Base-by-base conservation (phyloP, 2,113 vertebrate genomes). In the Brachirus orientalis region DNA sequence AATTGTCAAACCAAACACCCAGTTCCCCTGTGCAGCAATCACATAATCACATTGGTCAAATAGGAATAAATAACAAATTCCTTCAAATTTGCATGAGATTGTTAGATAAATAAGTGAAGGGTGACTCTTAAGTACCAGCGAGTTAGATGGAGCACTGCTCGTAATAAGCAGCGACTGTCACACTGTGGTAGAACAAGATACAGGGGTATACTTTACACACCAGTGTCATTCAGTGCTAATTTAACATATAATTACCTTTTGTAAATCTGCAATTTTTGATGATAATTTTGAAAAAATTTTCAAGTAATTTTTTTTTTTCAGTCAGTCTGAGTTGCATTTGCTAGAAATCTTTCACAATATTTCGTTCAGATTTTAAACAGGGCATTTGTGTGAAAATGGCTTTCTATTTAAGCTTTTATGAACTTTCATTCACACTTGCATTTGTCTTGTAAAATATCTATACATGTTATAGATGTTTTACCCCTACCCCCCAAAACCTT, bases 1-100 rank as follows among this genome's bases (percentile, higher is more conserved):
- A 85, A 83, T 86, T 77, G 63, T 65, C 78, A 78, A 86, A 82
- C 73, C 81, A 87, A 88, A 88, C 75, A 80, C 74, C 67, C 75
- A 51, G 33, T 44, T 74, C 56, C 73, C 58, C 58, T 63, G 40
- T 13, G 3, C 69, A 43, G 68, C 77, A 86, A 80, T 86, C 83
- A 67, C 53, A 57, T 75, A 77, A 86, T 85, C 59, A 75, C 69
- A 51, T 12, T 54, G 44, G 56, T 63, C 43, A 67, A 80, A 87
- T 69, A 44, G 2, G 46, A 82, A 72, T 63, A 46, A 53, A 63
- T 58, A 56, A 75, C 74, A 66, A 55, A 54, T 63, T 61, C 9
- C 16, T 79, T 76, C 16, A 38, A 8, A 71, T 64, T 81, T 54
- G 47, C 28, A 17, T 41, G 13, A 13, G 70, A 84, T 87, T 68